These are phyloP conservation scores for Clarias batrachus DNA, from an alignment of 2,113 vertebrate species.

Conservation along the genomic window DNA sequence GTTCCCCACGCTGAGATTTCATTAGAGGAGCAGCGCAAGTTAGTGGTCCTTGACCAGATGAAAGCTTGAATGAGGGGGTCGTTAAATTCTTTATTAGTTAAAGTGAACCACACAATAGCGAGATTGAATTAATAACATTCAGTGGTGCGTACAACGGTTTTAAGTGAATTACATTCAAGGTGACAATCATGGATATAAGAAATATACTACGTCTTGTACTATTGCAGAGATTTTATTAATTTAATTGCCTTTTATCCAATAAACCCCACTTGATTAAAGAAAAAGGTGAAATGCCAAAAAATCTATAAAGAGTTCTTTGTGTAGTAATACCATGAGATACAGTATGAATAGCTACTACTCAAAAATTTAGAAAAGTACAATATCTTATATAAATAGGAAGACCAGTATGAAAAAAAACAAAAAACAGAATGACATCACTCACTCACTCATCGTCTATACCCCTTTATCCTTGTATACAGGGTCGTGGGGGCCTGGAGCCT, in stretches of 20 bases:
- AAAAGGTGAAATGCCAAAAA: neutral
- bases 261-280: neutral
- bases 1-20: conserved; percentile 51
- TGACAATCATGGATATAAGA: neutral
- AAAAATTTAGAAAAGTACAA: no score
- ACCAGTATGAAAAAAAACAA: no score
- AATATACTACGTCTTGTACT: neutral
- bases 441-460: no score
- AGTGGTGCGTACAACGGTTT: neutral
- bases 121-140: neutral
- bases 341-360: no score
- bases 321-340: neutral
- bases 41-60: conserved; percentile 60
- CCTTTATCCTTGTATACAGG: no score
- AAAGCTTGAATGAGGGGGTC: conserved; percentile 52
- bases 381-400: no score
- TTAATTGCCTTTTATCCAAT: neutral
- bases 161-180: neutral
- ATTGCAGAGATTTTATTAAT: neutral
- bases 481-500: no score
- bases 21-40: conserved; percentile 15
- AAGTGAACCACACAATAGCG: conserved; percentile 44
- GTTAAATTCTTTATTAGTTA: conserved; percentile 53
- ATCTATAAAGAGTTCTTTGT: neutral
- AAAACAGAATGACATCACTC: no score